Evolutionary conservation across 1,140 invertebrate genomes (phyloP).

Genomic region (Leptinotarsa lineolata): DNA sequence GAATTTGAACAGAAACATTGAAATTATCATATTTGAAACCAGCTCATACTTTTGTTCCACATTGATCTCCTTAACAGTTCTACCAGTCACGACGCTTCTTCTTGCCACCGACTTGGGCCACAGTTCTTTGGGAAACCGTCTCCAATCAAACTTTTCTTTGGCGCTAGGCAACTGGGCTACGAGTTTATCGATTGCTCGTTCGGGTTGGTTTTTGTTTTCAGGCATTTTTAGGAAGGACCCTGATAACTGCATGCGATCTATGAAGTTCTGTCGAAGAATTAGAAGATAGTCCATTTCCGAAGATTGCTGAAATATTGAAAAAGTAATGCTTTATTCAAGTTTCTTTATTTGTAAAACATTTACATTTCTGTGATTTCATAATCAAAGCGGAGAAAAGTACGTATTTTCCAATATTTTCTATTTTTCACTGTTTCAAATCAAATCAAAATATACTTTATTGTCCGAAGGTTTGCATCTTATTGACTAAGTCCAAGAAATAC

Average conservation of each 20-base stretch:
- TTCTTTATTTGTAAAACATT: too few relatives aligned
- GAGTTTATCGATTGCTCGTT: constrained; percentile 70
- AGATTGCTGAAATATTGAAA: constrained; percentile 49
- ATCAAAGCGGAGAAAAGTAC: too few relatives aligned
- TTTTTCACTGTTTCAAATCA: too few relatives aligned
- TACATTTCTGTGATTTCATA: too few relatives aligned
- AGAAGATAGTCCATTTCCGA: constrained; percentile 62
- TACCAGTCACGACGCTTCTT: constrained; percentile 28
- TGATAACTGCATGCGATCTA: constrained; percentile 64
- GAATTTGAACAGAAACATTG: neutral
- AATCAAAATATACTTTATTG: too few relatives aligned
- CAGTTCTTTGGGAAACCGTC: constrained; percentile 62
- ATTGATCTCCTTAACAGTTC: constrained; percentile 51
- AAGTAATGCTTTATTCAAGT: too few relatives aligned
- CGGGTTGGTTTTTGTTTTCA: constrained; percentile 59
- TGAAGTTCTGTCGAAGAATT: constrained; percentile 65
- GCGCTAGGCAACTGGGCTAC: constrained; percentile 57
- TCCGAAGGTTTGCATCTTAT: too few relatives aligned
- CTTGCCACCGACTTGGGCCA: constrained; percentile 57
- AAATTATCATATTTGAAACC: neutral
- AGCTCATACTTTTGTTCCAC: constrained; percentile 48
- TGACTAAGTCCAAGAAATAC: too few relatives aligned
- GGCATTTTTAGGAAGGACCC: constrained; percentile 56
- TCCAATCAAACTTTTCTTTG: constrained; percentile 62
- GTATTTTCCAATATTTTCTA: too few relatives aligned